Base-by-base conservation (phyloP, 1,140 invertebrate species). In the Pseudomyrmex flavicornis region DNA sequence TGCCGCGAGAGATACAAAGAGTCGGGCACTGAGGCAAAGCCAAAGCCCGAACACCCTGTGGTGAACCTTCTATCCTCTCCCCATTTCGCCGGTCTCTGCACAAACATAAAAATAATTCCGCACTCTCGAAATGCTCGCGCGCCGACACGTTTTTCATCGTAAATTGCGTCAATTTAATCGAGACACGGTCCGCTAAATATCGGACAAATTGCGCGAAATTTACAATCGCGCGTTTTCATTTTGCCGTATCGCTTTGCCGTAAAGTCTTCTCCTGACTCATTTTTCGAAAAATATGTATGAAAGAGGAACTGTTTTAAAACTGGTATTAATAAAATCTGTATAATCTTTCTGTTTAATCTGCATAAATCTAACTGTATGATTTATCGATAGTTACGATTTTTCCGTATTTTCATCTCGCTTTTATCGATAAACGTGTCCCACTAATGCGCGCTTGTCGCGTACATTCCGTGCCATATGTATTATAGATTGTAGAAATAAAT, bases 131-230 rank as follows among this genome's bases (percentile, higher is more conserved):
- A 80, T 12, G 66, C 54, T 56, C 20, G 54, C 5, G 13, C n/a
- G 12, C 54, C 59, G 44, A 80, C 76, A 80, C 76, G 66, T 80
- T 72, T 80, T 70, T 80, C 54, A 80, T 80, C 54, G 76, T 12
- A 80, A 80, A 80, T 80, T 80, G 76, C 76, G 76, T 80, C 76
- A 80, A 80, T 80, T 80, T 80, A 80, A 80, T 80, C 76, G 66
- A 80, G 76, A 66, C 76, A 80, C 76, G 76, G 76, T 80, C 12
- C 8, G 54, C 66, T 80, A 80, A 80, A 80, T 80, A 80, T 80
- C 76, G 76, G 56, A 70, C 66, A 80, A 72, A 80, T 80, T 80
- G 66, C 54, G 44, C 44, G 20, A 59, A 72, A 72, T 80, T 72
- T 70, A 72, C 76, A 72, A 80, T 72, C 44, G 66, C n/a, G 54